Evolutionary conservation across 2,888 invertebrate species (phyloP), one percentile per base, ranked within the genome.

Genomic region (Tortrix viridana): DNA sequence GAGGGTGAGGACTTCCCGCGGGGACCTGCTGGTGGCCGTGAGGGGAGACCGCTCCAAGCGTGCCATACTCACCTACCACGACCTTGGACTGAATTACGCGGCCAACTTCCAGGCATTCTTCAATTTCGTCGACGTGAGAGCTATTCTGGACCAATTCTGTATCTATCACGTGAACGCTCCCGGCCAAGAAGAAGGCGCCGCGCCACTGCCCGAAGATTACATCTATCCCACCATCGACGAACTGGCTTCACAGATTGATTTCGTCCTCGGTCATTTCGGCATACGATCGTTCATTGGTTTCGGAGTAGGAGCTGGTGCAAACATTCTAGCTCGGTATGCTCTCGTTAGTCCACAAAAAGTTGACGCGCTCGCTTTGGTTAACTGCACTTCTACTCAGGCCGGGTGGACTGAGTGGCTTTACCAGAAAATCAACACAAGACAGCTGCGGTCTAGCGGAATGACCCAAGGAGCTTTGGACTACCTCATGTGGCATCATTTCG

Each of bases 371-470:
- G 96, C 97, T 77, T 93, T 99, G 74, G 95, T 99, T 74, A 99
- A 99, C 86, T 97, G 98, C 81, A 96, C 97, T 7, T 97, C 98
- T 22, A 97, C 97, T 65, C 96, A 96, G 80, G 96, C 98, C 16
- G 98, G 99, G 16, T 99, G 99, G 99, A 97, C 98, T 69, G 99
- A 99, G 88, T 99, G 99, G 99, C 97, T 98, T 47, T 99, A 99
- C 85, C 99, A 99, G 91, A 99, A 99, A 93, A 94, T 99, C 77
- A 98, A 98, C 85, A 96, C 97, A 9, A 94, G 97, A 72, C 96
- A 97, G 89, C 93, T 98, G 70, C 94, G 97, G 71, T 95, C 96
- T 20, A 97, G 96, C 80, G 98, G 97, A 57, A 97, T 98, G 97
- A 98, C 97, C 56, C 97, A 98, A 82, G 96, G 97, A 60, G 97